Evolutionary conservation across 2,113 vertebrate genomes (phyloP).

Genomic region (Climacteris rufus): DNA sequence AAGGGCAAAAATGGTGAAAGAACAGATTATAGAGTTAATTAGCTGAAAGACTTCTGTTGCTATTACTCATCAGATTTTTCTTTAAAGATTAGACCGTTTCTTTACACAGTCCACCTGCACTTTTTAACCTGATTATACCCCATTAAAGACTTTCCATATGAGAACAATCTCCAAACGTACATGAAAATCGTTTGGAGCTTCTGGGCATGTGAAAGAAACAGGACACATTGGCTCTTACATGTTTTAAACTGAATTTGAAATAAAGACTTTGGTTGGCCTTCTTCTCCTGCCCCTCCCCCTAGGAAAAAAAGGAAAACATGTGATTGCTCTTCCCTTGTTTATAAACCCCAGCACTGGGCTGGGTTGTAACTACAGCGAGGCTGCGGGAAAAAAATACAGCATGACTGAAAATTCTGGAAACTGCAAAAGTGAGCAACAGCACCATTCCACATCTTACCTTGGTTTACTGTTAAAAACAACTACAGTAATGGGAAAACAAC

Average conservation of each 20-base stretch:
- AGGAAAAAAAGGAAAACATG: background rate
- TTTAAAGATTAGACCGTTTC: background rate
- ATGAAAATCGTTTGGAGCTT: background rate
- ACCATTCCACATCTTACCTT: background rate
- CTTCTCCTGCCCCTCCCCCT: background rate
- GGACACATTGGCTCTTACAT: background rate
- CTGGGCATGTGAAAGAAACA: background rate
- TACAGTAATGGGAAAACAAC: background rate
- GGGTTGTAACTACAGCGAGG: background rate
- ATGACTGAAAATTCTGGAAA: background rate
- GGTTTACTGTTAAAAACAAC: background rate
- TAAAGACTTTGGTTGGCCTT: background rate
- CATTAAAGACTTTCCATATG: background rate
- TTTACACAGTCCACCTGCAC: background rate
- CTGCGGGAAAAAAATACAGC: background rate
- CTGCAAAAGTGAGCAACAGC: background rate
- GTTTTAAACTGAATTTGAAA: background rate
- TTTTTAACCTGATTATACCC: background rate
- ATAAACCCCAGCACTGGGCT: background rate
- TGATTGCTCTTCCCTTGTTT: background rate
- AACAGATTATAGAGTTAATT: background rate
- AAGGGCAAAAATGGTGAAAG: background rate
- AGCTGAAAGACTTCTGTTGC: background rate
- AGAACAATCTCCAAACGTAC: background rate
- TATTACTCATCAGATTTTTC: background rate